Evolutionary conservation across 2,797 vertebrate species (phyloP).

Genomic region (Zonotrichia albicollis): DNA sequence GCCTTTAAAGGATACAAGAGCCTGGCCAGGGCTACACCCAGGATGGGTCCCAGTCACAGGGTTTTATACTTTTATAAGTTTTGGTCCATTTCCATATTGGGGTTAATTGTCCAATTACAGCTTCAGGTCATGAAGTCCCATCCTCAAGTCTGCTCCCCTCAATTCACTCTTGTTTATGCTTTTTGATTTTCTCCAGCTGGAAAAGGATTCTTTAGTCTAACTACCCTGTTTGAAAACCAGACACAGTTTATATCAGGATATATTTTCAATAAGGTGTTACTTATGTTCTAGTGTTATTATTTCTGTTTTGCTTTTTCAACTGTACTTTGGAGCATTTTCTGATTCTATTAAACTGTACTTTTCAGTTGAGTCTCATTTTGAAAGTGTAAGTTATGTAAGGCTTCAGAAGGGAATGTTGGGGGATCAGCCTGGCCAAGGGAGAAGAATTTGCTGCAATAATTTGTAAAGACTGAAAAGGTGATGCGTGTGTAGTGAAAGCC

Average conservation of each 20-base stretch:
- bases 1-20: neutral
- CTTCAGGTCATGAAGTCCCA: neutral
- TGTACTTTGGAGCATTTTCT: neutral
- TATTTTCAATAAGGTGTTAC: neutral
- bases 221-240: neutral
- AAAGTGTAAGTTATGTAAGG: neutral
- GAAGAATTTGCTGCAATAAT: neutral
- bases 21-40: neutral
- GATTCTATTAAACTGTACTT: neutral
- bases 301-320: neutral
- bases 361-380: neutral
- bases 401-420: neutral
- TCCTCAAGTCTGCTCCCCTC: neutral
- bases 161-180: neutral
- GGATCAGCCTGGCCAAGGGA: neutral
- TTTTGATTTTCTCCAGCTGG: no score
- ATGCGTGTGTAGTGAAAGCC: neutral
- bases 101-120: neutral
- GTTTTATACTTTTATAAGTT: neutral
- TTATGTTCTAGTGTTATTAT: neutral
- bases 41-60: neutral
- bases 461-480: neutral
- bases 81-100: neutral
- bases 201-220: no score
- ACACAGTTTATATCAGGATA: neutral